Evolutionary conservation across 2,888 invertebrate species (phyloP), one percentile per base, ranked within the genome.

Genomic region (Lasioglossum morio): DNA sequence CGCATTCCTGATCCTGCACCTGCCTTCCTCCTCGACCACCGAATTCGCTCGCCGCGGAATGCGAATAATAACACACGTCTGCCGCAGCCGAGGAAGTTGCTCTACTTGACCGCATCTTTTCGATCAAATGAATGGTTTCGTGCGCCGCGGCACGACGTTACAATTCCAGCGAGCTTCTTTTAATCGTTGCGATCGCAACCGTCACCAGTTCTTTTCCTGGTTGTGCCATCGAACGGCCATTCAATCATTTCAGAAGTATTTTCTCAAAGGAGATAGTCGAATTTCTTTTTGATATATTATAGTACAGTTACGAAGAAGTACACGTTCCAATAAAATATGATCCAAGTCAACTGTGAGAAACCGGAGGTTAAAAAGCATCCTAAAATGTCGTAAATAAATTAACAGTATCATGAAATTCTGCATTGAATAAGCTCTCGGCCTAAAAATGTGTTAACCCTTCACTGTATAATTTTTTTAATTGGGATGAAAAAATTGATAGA

Each of bases 1-100:
- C 69, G 81, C 82, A 86, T 88, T 87, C 88, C 79, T 82, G 79
- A 72, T 79, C 79, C 81, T 48, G 79, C 82, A 87, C 79, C 79
- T 83, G 82, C 53, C 34, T 23, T 37, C 23, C 23, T 34, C 8
- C 48, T 23, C 66, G 72, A 53, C 40, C 43, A 30, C 79, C 85
- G 57, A 80, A 80, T 77, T 74, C 80, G 73, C 48, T 34, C 72
- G 40, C 23, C 34, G 23, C 69, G 75, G 72, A 86, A 81, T 60
- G 77, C 80, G 63, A 77, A 60, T 60, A 80, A 74, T 70, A 53
- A 77, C 19, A 27, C n/a, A 16, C 53, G 78, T 72, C 72, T 30
- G 40, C 40, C 53, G 69, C 53, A 37, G 10, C 30, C 46, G 72
- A 72, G 72, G 72, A 48, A 72, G 48, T 16, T 12, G 48, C 27